A percentile compares a stretch with the other conserved stretches of the same genome.
These are phyloP conservation scores for Aplocera efformata DNA, from an alignment of 2,888 invertebrate genomes.

Conservation along the genomic window DNA sequence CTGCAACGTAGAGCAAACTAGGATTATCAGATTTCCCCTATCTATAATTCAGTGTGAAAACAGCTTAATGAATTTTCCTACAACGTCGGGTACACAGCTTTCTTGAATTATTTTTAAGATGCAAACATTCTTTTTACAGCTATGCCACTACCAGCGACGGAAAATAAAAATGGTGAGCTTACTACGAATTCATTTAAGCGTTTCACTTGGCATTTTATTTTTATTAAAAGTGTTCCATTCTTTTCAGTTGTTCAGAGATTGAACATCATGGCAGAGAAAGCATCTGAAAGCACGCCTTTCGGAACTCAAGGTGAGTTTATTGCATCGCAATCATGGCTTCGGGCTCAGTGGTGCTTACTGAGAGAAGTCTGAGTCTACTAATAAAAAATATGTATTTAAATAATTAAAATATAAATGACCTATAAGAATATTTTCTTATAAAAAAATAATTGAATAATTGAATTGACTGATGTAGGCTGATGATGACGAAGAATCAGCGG, in stretches of 20 bases:
- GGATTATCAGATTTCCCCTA: conserved; percentile 19
- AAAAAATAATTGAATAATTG: too few species aligned
- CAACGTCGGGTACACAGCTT: conserved; percentile 3
- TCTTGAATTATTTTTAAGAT: conserved; percentile 14
- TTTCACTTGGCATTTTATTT: neutral
- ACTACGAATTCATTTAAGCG: neutral
- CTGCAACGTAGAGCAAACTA: conserved; percentile 11
- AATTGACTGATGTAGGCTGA: too few species aligned
- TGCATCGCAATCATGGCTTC: too few species aligned
- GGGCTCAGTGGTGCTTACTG: too few species aligned
- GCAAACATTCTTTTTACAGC: conserved; percentile 44
- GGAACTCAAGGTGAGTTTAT: conserved; percentile 65
- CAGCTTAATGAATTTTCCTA: conserved; percentile 14
- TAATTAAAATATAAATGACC: too few species aligned
- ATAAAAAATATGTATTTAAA: too few species aligned
- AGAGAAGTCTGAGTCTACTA: too few species aligned
- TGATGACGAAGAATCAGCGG: too few species aligned
- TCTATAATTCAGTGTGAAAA: conserved; percentile 23
- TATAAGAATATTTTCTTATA: too few species aligned
- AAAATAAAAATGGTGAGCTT: conserved; percentile 65
- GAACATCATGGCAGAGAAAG: conserved; percentile 66
- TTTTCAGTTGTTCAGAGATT: conserved; percentile 66
- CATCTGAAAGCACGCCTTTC: conserved; percentile 69
- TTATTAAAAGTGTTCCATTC: conserved; percentile 1
- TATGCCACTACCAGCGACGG: conserved; percentile 64